Base-by-base conservation (phyloP, 2,888 invertebrate species). In the Cabera pusaria region DNA sequence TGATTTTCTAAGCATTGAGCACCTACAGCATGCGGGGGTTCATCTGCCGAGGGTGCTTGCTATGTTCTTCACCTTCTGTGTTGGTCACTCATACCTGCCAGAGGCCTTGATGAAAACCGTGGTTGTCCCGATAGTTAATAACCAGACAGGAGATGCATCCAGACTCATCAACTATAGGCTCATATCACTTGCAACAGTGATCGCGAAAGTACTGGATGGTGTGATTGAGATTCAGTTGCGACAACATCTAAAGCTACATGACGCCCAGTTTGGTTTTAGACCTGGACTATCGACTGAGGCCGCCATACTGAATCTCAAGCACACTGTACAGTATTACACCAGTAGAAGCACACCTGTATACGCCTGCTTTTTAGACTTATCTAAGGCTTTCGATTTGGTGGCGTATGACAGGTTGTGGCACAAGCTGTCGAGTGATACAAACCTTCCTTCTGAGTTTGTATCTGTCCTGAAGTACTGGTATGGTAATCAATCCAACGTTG, bases 1-100 rank as follows among this genome's bases (percentile, higher is more conserved):
- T 12, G 35, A 34, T 9, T 14, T 19, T 6, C 20, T 34, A 6
- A 34, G 34, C 24, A 20, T 34, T 1, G 34, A 34, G 9, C 34
- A 34, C 23, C 6, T 34, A 1, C 11, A 20, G 8, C 9, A 22
- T 6, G 35, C 35, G 6, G 26, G 35, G 1, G 11, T 8, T 9
- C 33, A 33, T 11, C 11, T 33, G n/a, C 19, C 33, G 6, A 11
- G 18, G 0, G 18, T 33, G 10, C 25, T 25, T 0, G 18, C 24
- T 3, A 18, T 24, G 33, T 19, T 33, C 6, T 25, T 24, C 5
- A 18, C 19, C 7, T 6, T 25, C 5, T 33, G 14, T 14, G 14
- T 14, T 14, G 14, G 14, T 16, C 21, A 9, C 21, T 9, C 21
- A 22, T 9, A 22, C 10, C 9, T 22, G 21, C 21, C 25, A 2